Evolutionary conservation across 2,888 invertebrate genomes (phyloP).

Genomic region (Falcaria lacertinaria): DNA sequence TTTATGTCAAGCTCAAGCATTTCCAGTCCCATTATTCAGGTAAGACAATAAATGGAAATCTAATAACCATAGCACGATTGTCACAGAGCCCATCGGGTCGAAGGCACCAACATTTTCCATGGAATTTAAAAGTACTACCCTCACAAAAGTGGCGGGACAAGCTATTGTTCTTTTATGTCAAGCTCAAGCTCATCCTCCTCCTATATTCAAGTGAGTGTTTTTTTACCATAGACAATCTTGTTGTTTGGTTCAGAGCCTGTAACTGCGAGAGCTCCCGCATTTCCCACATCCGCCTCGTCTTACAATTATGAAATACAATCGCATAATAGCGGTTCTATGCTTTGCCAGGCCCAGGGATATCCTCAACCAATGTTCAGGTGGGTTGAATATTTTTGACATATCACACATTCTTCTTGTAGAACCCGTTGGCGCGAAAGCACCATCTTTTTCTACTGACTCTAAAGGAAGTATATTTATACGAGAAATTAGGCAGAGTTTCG

Average conservation of each 20-base stretch:
- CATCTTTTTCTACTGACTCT: conserved; percentile 81
- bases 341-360: conserved; percentile 79
- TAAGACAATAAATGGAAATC: conserved; percentile 35
- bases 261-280: conserved; percentile 71
- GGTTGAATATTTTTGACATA: conserved; percentile 21
- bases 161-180: conserved; percentile 83
- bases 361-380: conserved; percentile 86
- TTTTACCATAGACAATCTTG: conserved; percentile 19
- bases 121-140: conserved; percentile 80
- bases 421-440: conserved; percentile 82
- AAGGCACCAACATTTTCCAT: conserved; percentile 79
- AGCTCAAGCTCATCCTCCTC: conserved; percentile 84
- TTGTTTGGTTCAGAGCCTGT: conserved; percentile 68
- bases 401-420: conserved; percentile 59
- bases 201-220: conserved; percentile 82
- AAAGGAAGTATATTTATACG: conserved; percentile 82
- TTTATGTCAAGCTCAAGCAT: conserved; percentile 88
- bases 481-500: conserved; percentile 77
- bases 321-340: conserved; percentile 64
- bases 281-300: conserved; percentile 72
- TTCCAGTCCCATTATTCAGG: conserved; percentile 82
- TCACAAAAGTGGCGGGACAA: conserved; percentile 74
- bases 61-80: conserved; percentile 22
- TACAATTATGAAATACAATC: conserved; percentile 68
- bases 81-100: conserved; percentile 80